phyloP scores from a whole-genome alignment of 2,888 invertebrate genomes.

The Portevinia maculata region DNA sequence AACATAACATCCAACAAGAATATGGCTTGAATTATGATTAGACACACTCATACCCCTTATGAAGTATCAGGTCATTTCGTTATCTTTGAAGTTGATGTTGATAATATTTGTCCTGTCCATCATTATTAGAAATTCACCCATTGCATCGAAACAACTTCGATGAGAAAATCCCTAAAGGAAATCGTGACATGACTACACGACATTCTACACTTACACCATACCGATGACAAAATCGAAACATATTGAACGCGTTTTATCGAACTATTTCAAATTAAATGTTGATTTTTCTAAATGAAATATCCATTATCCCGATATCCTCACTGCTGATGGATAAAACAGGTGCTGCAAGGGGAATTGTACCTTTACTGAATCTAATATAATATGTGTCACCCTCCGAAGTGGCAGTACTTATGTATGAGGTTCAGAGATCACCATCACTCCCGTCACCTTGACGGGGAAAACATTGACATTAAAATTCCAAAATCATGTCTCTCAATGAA shows the following conservation, averaged over 20 bases:
- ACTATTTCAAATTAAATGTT: constrained; percentile 74
- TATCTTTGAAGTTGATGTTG: constrained; percentile 71
- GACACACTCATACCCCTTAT: constrained; percentile 10
- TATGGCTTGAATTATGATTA: constrained; percentile 72
- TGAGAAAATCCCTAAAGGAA: constrained; percentile 57
- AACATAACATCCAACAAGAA: constrained; percentile 28
- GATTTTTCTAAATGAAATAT: constrained; percentile 74
- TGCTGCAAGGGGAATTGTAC: constrained; percentile 31
- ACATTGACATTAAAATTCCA: constrained; percentile 70
- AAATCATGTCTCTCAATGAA: constrained; percentile 66
- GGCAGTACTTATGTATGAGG: constrained; percentile 47
- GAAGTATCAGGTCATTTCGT: constrained; percentile 57
- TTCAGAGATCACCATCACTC: constrained; percentile 30
- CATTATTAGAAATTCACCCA: constrained; percentile 65
- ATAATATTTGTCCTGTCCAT: constrained; percentile 72
- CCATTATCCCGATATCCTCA: constrained; percentile 65
- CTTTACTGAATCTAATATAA: constrained; percentile 54
- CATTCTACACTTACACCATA: background rate
- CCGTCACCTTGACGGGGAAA: constrained; percentile 17
- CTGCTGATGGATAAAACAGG: constrained; percentile 42
- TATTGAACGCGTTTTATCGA: constrained; percentile 67
- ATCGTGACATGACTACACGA: constrained; percentile 69
- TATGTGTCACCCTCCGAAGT: constrained; percentile 43
- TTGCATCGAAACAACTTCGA: constrained; percentile 44
- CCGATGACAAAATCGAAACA: constrained; percentile 48